Percentiles rank a stretch among this genome's conserved stretches.
Conservation (phyloP, 1,140 invertebrate species). For the Eupristina koningsbergeri region DNA sequence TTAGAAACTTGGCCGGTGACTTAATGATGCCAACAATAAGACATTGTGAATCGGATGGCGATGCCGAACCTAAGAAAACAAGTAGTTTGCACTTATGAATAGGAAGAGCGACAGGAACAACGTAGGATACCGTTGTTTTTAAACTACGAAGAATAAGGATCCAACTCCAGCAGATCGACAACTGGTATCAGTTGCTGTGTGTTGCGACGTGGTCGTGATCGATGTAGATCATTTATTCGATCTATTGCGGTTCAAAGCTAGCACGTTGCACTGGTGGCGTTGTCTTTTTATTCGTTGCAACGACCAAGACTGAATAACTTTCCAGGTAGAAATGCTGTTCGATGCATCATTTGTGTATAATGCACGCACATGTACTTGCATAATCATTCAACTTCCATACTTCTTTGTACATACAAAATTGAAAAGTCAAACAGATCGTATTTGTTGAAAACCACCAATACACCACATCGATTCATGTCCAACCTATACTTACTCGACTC, state of each 20-base stretch:
- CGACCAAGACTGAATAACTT: slow-evolving; percentile 50
- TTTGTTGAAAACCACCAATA: not conserved
- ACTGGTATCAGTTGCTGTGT: slow-evolving; percentile 37
- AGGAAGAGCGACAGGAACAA: slow-evolving; percentile 49
- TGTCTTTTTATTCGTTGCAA: slow-evolving; percentile 7
- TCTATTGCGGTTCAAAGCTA: slow-evolving; percentile 61
- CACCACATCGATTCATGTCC: too few relatives aligned
- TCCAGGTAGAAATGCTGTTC: slow-evolving; percentile 67
- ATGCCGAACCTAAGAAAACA: slow-evolving; percentile 27
- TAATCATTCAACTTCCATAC: slow-evolving; percentile 1
- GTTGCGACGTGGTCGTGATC: slow-evolving; percentile 68
- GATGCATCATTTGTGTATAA: not conserved
- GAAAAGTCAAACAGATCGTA: not conserved
- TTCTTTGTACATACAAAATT: not conserved
- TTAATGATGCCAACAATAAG: slow-evolving; percentile 51
- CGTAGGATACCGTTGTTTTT: slow-evolving; percentile 59
- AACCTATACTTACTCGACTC: too few relatives aligned
- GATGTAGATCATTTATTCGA: slow-evolving; percentile 67
- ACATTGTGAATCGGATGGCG: slow-evolving; percentile 35
- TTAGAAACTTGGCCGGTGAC: slow-evolving; percentile 29
- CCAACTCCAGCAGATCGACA: slow-evolving; percentile 14
- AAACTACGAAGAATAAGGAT: slow-evolving; percentile 46
- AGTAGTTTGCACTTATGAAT: slow-evolving; percentile 57
- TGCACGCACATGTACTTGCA: not conserved
- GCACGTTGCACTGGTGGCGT: slow-evolving; percentile 36